These are phyloP conservation scores for Cololabis saira DNA, from an alignment of 2,113 vertebrate genomes.

Conservation along the genomic window DNA sequence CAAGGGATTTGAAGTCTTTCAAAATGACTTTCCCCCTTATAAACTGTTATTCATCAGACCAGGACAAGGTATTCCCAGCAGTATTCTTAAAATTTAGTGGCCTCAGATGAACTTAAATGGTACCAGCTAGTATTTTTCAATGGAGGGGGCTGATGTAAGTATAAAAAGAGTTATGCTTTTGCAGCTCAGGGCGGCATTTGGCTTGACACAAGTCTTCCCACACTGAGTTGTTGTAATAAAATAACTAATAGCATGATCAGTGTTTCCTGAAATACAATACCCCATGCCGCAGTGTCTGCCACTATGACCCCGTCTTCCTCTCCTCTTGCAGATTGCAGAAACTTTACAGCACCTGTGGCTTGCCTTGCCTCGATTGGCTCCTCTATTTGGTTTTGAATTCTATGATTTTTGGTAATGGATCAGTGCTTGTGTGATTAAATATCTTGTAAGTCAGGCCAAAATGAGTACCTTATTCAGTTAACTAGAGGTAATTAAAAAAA, in stretches of 20 bases:
- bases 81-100: not conserved
- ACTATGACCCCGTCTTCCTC: constrained; percentile 5
- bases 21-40: not conserved
- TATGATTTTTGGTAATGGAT: not conserved
- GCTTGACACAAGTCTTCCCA: constrained; percentile 13
- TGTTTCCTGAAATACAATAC: constrained; percentile 45
- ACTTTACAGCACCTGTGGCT: constrained; percentile 1
- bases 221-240: constrained; percentile 23
- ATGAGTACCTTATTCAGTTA: not conserved
- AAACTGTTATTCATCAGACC: not conserved
- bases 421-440: no score
- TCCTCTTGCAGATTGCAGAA: constrained; percentile 1
- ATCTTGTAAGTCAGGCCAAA: not conserved
- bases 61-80: not conserved
- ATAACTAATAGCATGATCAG: constrained; percentile 42
- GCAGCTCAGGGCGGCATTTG: constrained; percentile 11
- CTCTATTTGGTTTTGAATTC: not conserved
- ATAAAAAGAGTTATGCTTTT: constrained; percentile 15
- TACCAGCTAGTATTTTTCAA: not conserved
- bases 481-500: not conserved
- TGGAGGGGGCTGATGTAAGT: constrained; percentile 26
- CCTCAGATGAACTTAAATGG: not conserved
- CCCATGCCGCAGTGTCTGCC: constrained; percentile 19
- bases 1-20: not conserved
- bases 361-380: not conserved